phyloP scores from a whole-genome alignment of 2,888 invertebrate genomes.

The Prostheceraeus crozeri region DNA sequence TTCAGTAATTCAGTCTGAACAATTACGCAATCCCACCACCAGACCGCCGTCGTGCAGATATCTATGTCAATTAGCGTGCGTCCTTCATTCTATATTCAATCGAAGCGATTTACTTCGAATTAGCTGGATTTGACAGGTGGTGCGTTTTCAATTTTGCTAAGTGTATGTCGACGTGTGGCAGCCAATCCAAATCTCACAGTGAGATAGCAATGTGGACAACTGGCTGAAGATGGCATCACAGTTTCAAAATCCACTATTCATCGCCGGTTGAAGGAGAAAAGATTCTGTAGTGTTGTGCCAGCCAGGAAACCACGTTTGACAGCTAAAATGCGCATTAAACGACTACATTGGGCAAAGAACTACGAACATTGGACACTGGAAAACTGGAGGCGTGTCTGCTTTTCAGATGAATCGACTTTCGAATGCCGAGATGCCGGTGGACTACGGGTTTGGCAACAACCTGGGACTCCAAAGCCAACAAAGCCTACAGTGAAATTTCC shows the following conservation, averaged over 20 bases:
- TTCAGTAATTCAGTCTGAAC: too few relatives aligned
- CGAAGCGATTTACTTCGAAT: too few relatives aligned
- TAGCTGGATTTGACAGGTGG: too few relatives aligned
- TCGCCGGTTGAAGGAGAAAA: not conserved
- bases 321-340: not conserved
- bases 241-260: slow-evolving; percentile 13
- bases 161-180: not conserved
- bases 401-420: not conserved
- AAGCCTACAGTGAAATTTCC: slow-evolving; percentile 12
- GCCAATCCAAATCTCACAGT: not conserved
- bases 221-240: not conserved
- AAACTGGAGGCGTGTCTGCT: slow-evolving; percentile 4
- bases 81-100: too few relatives aligned
- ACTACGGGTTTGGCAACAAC: slow-evolving; percentile 10
- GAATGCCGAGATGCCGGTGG: slow-evolving; percentile 19
- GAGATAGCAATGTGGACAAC: too few relatives aligned
- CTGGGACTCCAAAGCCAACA: slow-evolving; percentile 15
- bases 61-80: too few relatives aligned
- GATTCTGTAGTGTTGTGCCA: not conserved
- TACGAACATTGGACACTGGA: slow-evolving; percentile 13
- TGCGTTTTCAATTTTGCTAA: too few relatives aligned
- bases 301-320: slow-evolving; percentile 7
- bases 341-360: slow-evolving; percentile 10
- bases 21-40: too few relatives aligned
- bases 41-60: too few relatives aligned